These are phyloP conservation scores for Acleris emargana DNA, from an alignment of 2,888 invertebrate genomes.

Conservation along the genomic window DNA sequence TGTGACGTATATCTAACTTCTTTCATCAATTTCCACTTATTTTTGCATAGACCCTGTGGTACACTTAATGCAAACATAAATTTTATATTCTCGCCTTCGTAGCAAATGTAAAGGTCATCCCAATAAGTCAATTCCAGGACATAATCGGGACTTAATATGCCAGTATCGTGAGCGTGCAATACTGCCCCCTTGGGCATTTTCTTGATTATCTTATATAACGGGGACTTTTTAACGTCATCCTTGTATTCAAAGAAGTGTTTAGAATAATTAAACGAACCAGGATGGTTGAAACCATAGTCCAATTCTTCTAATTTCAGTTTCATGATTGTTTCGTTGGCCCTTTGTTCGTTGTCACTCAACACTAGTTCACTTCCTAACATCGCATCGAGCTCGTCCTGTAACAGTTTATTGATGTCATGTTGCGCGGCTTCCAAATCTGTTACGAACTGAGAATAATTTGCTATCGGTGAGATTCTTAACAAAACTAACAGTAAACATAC, in stretches of 20 bases:
- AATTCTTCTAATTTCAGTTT: conserved; percentile 78
- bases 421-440: conserved; percentile 42
- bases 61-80: conserved; percentile 60
- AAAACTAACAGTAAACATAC: conserved; percentile 40
- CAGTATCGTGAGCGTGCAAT: conserved; percentile 88
- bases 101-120: conserved; percentile 84
- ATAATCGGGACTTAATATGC: conserved; percentile 84
- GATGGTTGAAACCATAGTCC: conserved; percentile 71
- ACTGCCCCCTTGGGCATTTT: conserved; percentile 90
- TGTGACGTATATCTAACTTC: conserved; percentile 74
- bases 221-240: conserved; percentile 82
- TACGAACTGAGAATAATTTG: conserved; percentile 25
- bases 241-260: conserved; percentile 87
- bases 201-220: conserved; percentile 85
- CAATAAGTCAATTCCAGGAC: conserved; percentile 85
- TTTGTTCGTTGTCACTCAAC: conserved; percentile 77
- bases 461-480: conserved; percentile 34
- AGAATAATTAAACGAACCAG: conserved; percentile 83
- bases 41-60: conserved; percentile 52
- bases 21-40: conserved; percentile 77
- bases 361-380: conserved; percentile 80
- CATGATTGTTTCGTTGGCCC: conserved; percentile 85
- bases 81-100: conserved; percentile 50
- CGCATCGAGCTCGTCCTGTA: conserved; percentile 72
- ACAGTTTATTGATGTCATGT: conserved; percentile 67